Evolutionary conservation across 1,140 invertebrate species (phyloP).

Genomic region (Drosophila tsacasi): DNA sequence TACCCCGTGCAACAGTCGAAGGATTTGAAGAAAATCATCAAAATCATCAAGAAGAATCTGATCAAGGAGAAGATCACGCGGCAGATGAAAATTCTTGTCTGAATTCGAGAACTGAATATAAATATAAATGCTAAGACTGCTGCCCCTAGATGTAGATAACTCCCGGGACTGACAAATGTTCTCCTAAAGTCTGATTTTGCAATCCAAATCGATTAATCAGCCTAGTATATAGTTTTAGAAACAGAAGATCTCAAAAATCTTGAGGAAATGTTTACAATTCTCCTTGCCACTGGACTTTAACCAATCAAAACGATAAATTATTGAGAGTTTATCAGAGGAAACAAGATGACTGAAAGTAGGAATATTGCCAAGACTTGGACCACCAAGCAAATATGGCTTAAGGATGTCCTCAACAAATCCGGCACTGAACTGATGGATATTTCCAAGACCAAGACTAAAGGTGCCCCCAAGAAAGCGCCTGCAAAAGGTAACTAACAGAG

Average conservation of each 20-base stretch:
- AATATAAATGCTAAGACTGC: constrained; percentile 53
- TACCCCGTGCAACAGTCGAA: constrained; percentile 54
- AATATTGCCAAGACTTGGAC: constrained; percentile 67
- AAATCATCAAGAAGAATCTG: constrained; percentile 72
- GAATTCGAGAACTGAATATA: not conserved
- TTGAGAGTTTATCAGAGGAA: constrained; percentile 7
- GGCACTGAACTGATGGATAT: constrained; percentile 79
- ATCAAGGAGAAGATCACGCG: constrained; percentile 72
- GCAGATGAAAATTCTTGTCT: constrained; percentile 73
- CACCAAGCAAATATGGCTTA: constrained; percentile 79
- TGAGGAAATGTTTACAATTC: constrained; percentile 6
- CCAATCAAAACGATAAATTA: constrained; percentile 22
- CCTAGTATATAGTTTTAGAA: constrained; percentile 11
- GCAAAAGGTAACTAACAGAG: constrained; percentile 65
- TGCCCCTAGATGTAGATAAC: constrained; percentile 22
- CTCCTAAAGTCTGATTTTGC: constrained; percentile 60
- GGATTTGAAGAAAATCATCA: constrained; percentile 76
- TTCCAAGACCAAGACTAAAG: constrained; percentile 54
- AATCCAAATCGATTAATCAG: constrained; percentile 22
- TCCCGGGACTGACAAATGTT: constrained; percentile 54
- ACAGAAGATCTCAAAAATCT: constrained; percentile 46
- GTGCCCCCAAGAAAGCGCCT: constrained; percentile 37
- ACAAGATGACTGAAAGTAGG: constrained; percentile 69
- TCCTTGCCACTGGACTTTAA: constrained; percentile 2
- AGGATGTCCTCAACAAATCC: constrained; percentile 79